These are phyloP conservation scores for Nycticryphes semicollaris DNA, from an alignment of 2,113 vertebrate species.

Conservation along the genomic window DNA sequence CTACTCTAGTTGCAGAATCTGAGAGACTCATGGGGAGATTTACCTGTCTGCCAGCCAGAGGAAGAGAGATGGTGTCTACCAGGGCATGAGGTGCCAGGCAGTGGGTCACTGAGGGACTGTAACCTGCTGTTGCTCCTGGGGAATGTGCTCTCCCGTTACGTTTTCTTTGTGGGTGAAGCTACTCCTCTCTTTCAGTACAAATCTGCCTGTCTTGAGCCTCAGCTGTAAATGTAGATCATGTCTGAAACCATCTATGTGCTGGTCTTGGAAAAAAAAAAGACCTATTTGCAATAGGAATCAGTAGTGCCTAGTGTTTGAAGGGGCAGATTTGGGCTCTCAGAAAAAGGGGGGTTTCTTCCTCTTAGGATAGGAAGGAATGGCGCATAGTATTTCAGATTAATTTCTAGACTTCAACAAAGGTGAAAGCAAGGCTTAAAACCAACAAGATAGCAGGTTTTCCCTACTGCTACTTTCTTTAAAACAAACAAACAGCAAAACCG, in stretches of 20 bases:
- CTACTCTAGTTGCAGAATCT: background rate
- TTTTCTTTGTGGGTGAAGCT: background rate
- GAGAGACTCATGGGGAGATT: background rate
- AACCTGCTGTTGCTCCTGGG: background rate
- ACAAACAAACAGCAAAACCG: background rate
- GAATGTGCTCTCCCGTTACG: background rate
- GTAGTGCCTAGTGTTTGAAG: background rate
- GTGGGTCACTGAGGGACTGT: background rate
- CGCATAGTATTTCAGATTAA: background rate
- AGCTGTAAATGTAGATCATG: background rate
- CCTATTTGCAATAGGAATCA: background rate
- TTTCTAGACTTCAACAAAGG: background rate
- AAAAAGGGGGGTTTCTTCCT: background rate
- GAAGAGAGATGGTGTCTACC: background rate
- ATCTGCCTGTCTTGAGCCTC: background rate
- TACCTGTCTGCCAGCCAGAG: background rate
- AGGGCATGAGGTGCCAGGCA: background rate
- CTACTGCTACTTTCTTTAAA: background rate
- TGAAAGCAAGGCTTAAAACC: background rate
- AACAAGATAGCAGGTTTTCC: background rate
- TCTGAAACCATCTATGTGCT: background rate
- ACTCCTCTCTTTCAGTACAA: background rate
- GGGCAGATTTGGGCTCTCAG: background rate
- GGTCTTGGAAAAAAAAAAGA: background rate
- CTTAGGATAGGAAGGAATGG: background rate